Conservation (phyloP, 2,113 vertebrate genomes). For the Dicaeum eximium region DNA sequence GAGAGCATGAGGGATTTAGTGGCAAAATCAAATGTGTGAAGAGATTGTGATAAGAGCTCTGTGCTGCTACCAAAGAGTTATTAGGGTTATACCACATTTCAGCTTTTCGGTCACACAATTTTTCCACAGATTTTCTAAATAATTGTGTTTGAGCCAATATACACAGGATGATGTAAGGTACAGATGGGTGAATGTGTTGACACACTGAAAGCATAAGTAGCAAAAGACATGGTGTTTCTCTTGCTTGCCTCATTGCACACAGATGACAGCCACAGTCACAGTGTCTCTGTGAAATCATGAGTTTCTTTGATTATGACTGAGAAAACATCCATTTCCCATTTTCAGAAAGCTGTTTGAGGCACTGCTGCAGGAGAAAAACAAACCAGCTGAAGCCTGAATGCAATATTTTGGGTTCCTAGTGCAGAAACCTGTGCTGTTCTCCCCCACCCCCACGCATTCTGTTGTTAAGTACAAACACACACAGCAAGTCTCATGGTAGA, state of each 20-base stretch:
- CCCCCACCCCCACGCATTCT: accelerated
- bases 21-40: background rate
- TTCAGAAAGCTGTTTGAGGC: background rate
- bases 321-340: background rate
- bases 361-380: background rate
- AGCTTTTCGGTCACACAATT: background rate
- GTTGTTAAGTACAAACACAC: background rate
- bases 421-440: accelerated
- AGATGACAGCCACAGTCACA: background rate
- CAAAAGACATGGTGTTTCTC: background rate
- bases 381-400: background rate
- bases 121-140: background rate
- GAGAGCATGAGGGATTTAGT: background rate
- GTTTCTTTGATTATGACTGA: background rate
- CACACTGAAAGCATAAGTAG: background rate
- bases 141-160: background rate
- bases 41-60: slow-evolving; percentile 13
- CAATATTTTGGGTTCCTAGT: background rate
- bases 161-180: background rate
- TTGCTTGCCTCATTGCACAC: background rate
- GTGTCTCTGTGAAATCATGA: background rate
- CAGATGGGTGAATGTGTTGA: background rate
- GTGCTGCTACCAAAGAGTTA: background rate
- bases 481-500: background rate
- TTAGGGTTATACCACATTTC: background rate